Percentiles rank a stretch among this genome's conserved stretches.
Evolutionary conservation across 2,888 invertebrate genomes (phyloP).

Genomic region (Candidula unifasciata): DNA sequence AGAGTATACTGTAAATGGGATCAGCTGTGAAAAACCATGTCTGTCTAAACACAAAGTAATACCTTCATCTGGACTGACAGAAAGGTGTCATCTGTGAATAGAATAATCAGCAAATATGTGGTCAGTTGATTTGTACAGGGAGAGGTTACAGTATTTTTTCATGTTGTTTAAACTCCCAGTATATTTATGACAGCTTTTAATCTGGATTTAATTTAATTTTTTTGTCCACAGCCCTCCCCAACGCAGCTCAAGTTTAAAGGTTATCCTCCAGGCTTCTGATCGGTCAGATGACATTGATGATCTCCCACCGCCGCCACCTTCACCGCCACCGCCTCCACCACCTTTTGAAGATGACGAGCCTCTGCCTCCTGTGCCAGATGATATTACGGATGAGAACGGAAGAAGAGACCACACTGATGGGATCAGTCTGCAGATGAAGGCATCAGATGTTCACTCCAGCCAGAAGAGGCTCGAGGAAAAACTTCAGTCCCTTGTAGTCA

Average conservation of each 20-base stretch:
- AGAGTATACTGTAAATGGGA: no score
- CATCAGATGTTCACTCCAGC: background rate
- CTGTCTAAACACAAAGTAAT: no score
- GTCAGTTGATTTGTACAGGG: no score
- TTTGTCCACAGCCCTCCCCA: constrained; percentile 10
- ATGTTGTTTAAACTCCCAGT: no score
- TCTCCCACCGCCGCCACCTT: constrained; percentile 56
- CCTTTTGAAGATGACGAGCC: constrained; percentile 61
- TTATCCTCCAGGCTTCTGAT: constrained; percentile 24
- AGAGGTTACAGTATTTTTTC: no score
- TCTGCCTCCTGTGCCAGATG: constrained; percentile 58
- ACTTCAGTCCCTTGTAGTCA: background rate
- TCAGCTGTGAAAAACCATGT: no score
- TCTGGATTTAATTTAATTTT: no score
- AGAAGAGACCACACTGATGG: constrained; percentile 12
- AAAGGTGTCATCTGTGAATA: no score
- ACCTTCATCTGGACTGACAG: no score
- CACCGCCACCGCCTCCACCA: constrained; percentile 62
- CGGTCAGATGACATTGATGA: constrained; percentile 52
- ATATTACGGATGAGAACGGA: constrained; percentile 55
- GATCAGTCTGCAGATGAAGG: constrained; percentile 7
- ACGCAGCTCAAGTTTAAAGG: background rate
- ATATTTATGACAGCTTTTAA: no score
- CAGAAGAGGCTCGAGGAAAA: constrained; percentile 20
- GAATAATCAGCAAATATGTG: no score